Conservation (phyloP, 2,797 vertebrate species). For the Clamator glandarius region DNA sequence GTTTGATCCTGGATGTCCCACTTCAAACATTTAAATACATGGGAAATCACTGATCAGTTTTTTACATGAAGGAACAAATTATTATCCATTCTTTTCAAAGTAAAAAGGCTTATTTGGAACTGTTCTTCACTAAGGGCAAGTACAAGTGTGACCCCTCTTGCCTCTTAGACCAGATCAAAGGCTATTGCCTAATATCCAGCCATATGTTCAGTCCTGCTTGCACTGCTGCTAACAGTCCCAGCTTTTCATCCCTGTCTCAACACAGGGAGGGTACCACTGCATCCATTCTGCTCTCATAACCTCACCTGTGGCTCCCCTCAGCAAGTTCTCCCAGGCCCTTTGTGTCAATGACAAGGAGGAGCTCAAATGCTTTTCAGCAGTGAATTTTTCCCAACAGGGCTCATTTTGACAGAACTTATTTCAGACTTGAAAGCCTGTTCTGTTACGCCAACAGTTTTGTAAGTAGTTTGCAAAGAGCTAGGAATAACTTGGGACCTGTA, state of each 20-base stretch:
- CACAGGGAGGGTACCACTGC: neutral
- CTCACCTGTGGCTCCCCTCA: neutral
- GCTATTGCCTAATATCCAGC: neutral
- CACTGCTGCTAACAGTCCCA: neutral
- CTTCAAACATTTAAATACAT: neutral
- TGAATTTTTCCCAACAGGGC: neutral
- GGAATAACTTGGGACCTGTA: neutral
- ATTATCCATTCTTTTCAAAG: too few species aligned
- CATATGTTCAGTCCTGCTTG: neutral
- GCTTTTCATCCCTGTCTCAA: neutral
- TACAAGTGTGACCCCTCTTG: neutral
- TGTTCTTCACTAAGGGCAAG: neutral
- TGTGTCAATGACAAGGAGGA: neutral
- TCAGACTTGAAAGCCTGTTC: neutral
- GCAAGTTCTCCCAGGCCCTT: neutral
- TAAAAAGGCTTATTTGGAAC: neutral
- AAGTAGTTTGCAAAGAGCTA: neutral
- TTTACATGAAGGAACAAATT: too few species aligned
- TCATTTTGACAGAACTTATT: neutral
- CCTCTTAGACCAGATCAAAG: neutral
- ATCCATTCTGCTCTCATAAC: neutral
- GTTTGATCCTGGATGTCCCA: neutral
- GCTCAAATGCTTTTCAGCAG: neutral
- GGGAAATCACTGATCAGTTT: neutral
- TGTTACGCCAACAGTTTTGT: neutral